Evolutionary conservation across 2,113 vertebrate species (phyloP).

Genomic region (Typhlomys cinereus): DNA sequence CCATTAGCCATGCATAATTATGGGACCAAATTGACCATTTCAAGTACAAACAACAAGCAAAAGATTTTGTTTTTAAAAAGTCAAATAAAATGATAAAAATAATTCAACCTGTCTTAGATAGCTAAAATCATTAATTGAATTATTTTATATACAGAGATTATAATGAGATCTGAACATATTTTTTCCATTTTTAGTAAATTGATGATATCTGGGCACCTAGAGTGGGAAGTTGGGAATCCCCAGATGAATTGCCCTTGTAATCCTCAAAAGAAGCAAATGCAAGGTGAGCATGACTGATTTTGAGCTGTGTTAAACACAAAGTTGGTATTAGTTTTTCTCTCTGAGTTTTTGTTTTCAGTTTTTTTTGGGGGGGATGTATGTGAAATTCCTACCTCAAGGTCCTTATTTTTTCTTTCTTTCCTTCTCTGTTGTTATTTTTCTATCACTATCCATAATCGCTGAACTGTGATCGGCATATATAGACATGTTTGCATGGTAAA

Average conservation of each 20-base stretch:
- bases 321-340: too few relatives aligned
- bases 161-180: neutral
- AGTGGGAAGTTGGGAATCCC: neutral
- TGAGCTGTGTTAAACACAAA: too few relatives aligned
- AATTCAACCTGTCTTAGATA: neutral
- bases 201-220: neutral
- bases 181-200: neutral
- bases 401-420: fast-evolving
- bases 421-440: neutral
- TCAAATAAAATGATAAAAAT: neutral
- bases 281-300: too few relatives aligned
- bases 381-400: neutral
- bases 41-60: slow-evolving; percentile 59
- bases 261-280: too few relatives aligned
- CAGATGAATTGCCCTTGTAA: too few relatives aligned
- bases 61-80: slow-evolving; percentile 35
- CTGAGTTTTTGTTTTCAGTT: too few relatives aligned
- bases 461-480: neutral
- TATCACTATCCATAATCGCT: too few relatives aligned
- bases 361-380: neutral
- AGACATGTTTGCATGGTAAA: fast-evolving
- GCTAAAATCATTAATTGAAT: slow-evolving; percentile 32
- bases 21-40: slow-evolving; percentile 31
- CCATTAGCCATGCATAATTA: slow-evolving; percentile 70
- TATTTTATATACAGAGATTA: neutral